Evolutionary conservation across 2,888 invertebrate genomes (phyloP).

Genomic region (Pollenia griseotomentosa): DNA sequence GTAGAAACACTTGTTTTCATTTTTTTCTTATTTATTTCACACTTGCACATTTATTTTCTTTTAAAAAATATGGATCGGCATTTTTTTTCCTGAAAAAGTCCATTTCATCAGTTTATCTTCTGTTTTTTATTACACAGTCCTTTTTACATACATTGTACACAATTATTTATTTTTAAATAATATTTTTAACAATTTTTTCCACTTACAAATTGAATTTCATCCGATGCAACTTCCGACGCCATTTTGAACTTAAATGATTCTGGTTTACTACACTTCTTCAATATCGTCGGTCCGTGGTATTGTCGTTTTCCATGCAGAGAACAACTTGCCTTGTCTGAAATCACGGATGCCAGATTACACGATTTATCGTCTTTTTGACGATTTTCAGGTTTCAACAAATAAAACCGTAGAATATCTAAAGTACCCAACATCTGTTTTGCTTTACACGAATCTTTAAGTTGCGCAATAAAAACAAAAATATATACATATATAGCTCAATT

Average conservation of each 20-base stretch:
- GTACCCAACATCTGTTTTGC: too few relatives aligned
- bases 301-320: slow-evolving; percentile 67
- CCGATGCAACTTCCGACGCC: slow-evolving; percentile 80
- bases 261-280: slow-evolving; percentile 69
- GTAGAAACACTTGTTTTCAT: slow-evolving; percentile 70
- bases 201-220: slow-evolving; percentile 76
- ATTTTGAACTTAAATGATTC: slow-evolving; percentile 78
- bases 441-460: too few relatives aligned
- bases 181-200: slow-evolving; percentile 48
- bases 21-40: slow-evolving; percentile 26
- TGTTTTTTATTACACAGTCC: too few relatives aligned
- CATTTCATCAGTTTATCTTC: slow-evolving; percentile 1
- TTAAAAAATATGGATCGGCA: not conserved
- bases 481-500: too few relatives aligned
- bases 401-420: too few relatives aligned
- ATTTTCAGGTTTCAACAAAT: too few relatives aligned
- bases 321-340: slow-evolving; percentile 38
- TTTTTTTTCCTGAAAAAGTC: slow-evolving; percentile 46
- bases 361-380: too few relatives aligned
- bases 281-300: slow-evolving; percentile 59
- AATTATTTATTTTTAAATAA: slow-evolving; percentile 21
- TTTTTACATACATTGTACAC: slow-evolving; percentile 11
- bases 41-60: slow-evolving; percentile 39
- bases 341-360: not conserved
- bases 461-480: too few relatives aligned